Conservation (phyloP, 2,797 vertebrate genomes). For the Hippocampus kuda region DNA sequence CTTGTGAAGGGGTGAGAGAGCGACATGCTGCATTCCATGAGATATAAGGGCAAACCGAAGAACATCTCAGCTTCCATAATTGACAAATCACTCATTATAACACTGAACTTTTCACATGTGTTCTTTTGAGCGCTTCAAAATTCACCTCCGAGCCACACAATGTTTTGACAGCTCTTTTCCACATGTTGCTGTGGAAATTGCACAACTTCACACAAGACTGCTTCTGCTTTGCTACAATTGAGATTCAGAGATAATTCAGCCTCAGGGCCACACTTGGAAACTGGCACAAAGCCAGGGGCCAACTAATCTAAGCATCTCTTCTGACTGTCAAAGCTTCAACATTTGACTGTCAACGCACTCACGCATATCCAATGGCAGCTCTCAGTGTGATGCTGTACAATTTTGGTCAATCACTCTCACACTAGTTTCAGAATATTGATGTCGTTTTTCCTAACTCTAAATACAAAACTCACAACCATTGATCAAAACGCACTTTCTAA, state of each 20-base stretch:
- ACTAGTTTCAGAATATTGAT: too few species aligned
- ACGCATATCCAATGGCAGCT: conserved; percentile 30
- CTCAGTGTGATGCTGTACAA: conserved; percentile 20
- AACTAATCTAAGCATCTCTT: conserved; percentile 48
- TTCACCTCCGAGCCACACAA: conserved; percentile 20
- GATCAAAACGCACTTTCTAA: too few species aligned
- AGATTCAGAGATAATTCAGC: conserved; percentile 38
- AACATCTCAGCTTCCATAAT: conserved; percentile 29
- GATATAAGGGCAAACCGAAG: conserved; percentile 41
- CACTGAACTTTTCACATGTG: conserved; percentile 22
- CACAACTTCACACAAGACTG: conserved; percentile 33
- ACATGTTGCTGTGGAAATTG: conserved; percentile 2
- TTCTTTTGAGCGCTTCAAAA: conserved; percentile 35
- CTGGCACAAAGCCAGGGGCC: conserved; percentile 43
- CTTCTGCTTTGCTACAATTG: conserved; percentile 28
- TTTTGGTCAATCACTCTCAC: too few species aligned
- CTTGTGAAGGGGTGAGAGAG: conserved; percentile 26
- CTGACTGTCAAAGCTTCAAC: conserved; percentile 47
- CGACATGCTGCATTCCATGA: conserved; percentile 25
- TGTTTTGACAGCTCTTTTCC: conserved; percentile 28
- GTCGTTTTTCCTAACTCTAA: too few species aligned
- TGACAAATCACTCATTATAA: conserved; percentile 48
- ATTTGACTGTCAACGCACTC: conserved; percentile 34
- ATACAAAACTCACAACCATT: too few species aligned
- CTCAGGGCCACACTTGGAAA: conserved; percentile 31